A percentile compares a stretch with the other conserved stretches of the same genome.
Evolutionary conservation across 2,113 vertebrate species (phyloP).

Genomic region (Chamaetylas fuelleborni): DNA sequence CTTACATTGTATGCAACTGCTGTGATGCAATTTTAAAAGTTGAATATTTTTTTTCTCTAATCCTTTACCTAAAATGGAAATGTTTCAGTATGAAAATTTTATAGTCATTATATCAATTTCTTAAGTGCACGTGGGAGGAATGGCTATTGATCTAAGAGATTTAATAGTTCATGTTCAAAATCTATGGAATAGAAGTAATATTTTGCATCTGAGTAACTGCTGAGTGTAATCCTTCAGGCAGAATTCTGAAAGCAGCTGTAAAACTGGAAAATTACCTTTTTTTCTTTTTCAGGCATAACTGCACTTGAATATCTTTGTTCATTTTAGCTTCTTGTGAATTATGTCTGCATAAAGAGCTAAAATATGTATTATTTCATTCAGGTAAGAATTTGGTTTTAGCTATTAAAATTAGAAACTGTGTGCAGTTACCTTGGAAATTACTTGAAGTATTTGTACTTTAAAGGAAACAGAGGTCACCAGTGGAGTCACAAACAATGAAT

Average conservation of each 20-base stretch:
- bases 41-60: conserved; percentile 15
- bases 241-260: conserved; percentile 69
- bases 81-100: conserved; percentile 44
- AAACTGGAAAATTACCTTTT: conserved; percentile 67
- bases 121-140: conserved; percentile 61
- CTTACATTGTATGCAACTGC: conserved; percentile 11
- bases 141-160: conserved; percentile 67
- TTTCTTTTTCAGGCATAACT: conserved; percentile 64
- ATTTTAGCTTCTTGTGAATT: conserved; percentile 56
- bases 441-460: conserved; percentile 20
- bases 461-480: conserved; percentile 48
- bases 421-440: background rate
- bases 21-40: background rate
- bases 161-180: conserved; percentile 66
- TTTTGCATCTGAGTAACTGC: conserved; percentile 67
- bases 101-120: conserved; percentile 52
- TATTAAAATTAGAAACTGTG: background rate
- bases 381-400: background rate
- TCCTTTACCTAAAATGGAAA: conserved; percentile 47
- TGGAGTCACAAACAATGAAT: background rate
- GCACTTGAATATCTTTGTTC: conserved; percentile 52
- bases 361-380: background rate
- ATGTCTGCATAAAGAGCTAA: conserved; percentile 38
- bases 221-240: conserved; percentile 63
- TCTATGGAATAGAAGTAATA: conserved; percentile 68